phyloP scores from a whole-genome alignment of 2,888 invertebrate genomes.

The Yponomeuta plumbellus region DNA sequence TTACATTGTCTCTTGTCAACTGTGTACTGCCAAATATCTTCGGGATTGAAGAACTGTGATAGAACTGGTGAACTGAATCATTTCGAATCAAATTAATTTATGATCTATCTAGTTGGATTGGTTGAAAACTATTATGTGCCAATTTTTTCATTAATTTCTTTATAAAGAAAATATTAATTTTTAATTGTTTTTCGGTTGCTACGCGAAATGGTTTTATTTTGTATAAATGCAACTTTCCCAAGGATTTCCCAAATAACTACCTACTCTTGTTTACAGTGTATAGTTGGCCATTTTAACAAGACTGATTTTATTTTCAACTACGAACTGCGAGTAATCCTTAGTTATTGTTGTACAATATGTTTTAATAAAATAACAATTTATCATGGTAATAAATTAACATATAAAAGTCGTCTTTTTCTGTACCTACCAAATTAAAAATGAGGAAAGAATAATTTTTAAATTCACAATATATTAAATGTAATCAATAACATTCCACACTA shows the following conservation, averaged over 20 bases:
- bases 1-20: slow-evolving; percentile 8
- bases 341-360: slow-evolving; percentile 69
- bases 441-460: background rate
- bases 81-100: slow-evolving; percentile 32
- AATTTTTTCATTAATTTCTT: slow-evolving; percentile 41
- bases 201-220: slow-evolving; percentile 48
- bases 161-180: slow-evolving; percentile 53
- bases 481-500: background rate
- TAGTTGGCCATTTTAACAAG: slow-evolving; percentile 59
- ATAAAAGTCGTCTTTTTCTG: background rate
- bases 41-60: slow-evolving; percentile 58
- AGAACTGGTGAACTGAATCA: slow-evolving; percentile 30
- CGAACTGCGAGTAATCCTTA: slow-evolving; percentile 67
- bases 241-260: slow-evolving; percentile 36
- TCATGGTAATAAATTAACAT: slow-evolving; percentile 73
- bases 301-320: slow-evolving; percentile 73
- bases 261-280: slow-evolving; percentile 9
- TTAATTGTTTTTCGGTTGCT: slow-evolving; percentile 45
- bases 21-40: slow-evolving; percentile 32
- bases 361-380: slow-evolving; percentile 69
- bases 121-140: slow-evolving; percentile 46
- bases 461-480: background rate
- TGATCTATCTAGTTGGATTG: slow-evolving; percentile 28
- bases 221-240: slow-evolving; percentile 43
- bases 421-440: background rate